A percentile compares a stretch with the other conserved stretches of the same genome.
phyloP scores from a whole-genome alignment of 2,888 invertebrate genomes.

The Papilio elwesi region DNA sequence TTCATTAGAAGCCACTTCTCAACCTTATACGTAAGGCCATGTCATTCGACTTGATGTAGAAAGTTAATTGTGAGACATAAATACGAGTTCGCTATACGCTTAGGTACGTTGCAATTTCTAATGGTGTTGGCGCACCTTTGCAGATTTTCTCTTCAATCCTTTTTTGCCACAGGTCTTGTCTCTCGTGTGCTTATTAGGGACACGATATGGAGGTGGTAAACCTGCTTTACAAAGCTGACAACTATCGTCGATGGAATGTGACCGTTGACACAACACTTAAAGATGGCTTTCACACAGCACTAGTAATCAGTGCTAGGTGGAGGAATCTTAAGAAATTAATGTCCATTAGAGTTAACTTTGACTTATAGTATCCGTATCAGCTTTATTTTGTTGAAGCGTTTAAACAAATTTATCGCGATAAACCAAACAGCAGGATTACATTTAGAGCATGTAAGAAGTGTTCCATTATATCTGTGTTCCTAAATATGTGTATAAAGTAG shows the following conservation, averaged over 20 bases:
- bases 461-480: too few relatives aligned
- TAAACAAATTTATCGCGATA: too few relatives aligned
- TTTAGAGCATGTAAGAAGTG: too few relatives aligned
- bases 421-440: too few relatives aligned
- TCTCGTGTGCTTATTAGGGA: conserved; percentile 28
- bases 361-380: not conserved
- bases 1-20: conserved; percentile 26
- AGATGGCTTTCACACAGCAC: not conserved
- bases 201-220: conserved; percentile 21
- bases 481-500: too few relatives aligned
- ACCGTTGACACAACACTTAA: conserved; percentile 7
- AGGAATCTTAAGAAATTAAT: not conserved
- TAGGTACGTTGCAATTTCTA: conserved; percentile 50
- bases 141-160: conserved; percentile 40
- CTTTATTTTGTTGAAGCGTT: not conserved
- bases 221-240: conserved; percentile 2
- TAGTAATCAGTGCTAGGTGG: not conserved
- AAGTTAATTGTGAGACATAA: conserved; percentile 53
- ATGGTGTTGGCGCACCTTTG: conserved; percentile 46
- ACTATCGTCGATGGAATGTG: not conserved
- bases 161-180: conserved; percentile 34
- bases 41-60: conserved; percentile 50
- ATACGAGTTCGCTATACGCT: conserved; percentile 47
- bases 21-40: conserved; percentile 39
- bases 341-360: not conserved